phyloP scores from a whole-genome alignment of 2,113 vertebrate species.

The Prietella phreatophila region DNA sequence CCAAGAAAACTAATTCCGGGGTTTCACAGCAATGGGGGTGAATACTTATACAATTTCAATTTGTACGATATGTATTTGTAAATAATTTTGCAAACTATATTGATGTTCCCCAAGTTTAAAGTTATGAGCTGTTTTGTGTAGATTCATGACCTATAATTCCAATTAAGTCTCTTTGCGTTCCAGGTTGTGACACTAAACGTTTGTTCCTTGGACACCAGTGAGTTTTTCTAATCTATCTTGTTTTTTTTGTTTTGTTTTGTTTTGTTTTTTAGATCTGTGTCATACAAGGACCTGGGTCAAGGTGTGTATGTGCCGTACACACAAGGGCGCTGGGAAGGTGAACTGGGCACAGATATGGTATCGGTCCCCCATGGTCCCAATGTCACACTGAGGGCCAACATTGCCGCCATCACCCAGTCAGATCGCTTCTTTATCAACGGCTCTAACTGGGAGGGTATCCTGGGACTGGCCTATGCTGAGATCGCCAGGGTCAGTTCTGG shows the following conservation, averaged over 20 bases:
- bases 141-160: not conserved
- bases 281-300: conserved; percentile 86
- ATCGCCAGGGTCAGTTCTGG: conserved; percentile 83
- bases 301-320: conserved; percentile 97
- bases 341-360: conserved; percentile 92
- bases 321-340: conserved; percentile 97
- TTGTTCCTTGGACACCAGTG: not conserved
- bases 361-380: conserved; percentile 93
- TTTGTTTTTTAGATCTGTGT: conserved; percentile 79
- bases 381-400: conserved; percentile 90
- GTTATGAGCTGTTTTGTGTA: not conserved
- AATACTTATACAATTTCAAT: not conserved
- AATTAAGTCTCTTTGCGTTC: not conserved
- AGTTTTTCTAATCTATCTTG: not conserved
- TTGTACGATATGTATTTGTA: not conserved
- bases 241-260: not conserved
- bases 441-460: conserved; percentile 98
- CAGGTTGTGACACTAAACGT: not conserved
- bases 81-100: not conserved
- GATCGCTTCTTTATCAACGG: conserved; percentile 99
- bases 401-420: conserved; percentile 92
- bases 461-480: conserved; percentile 93
- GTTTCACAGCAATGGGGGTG: not conserved
- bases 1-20: not conserved
- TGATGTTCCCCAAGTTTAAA: not conserved